Conservation (phyloP, 2,888 invertebrate species). For the Teleiodes luculella region DNA sequence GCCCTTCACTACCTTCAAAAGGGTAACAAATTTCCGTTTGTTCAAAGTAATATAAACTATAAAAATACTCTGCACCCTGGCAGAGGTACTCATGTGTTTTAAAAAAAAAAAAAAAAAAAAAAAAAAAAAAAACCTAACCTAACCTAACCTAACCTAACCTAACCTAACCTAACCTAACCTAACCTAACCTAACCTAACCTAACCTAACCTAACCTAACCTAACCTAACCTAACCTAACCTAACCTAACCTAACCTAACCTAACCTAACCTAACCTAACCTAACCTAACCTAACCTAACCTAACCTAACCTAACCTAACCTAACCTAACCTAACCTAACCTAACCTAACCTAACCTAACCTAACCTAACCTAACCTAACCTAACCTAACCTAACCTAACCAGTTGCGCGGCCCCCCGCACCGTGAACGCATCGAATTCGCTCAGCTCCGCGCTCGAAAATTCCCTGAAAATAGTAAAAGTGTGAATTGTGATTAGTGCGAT, state of each 20-base stretch:
- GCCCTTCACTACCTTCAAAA: too few relatives aligned
- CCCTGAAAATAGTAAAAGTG: too few relatives aligned
- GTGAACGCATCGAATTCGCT: too few relatives aligned
- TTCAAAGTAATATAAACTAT: too few relatives aligned
- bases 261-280: slow-evolving; percentile 23
- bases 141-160: slow-evolving; percentile 14
- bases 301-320: slow-evolving; percentile 24
- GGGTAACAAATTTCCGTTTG: too few relatives aligned
- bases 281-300: slow-evolving; percentile 22
- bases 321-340: slow-evolving; percentile 24
- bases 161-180: slow-evolving; percentile 17
- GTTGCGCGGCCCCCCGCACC: neutral
- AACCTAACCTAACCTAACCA: slow-evolving; percentile 24
- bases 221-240: slow-evolving; percentile 23
- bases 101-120: too few relatives aligned
- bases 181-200: slow-evolving; percentile 17
- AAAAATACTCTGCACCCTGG: too few relatives aligned
- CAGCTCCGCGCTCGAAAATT: too few relatives aligned
- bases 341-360: slow-evolving; percentile 27
- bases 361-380: slow-evolving; percentile 25
- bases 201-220: slow-evolving; percentile 18
- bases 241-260: slow-evolving; percentile 25
- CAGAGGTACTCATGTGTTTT: too few relatives aligned
- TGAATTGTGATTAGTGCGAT: too few relatives aligned
- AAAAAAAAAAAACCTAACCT: slow-evolving; percentile 17